These are phyloP conservation scores for Caranx melampygus DNA, from an alignment of 2,113 vertebrate genomes.

Conservation along the genomic window DNA sequence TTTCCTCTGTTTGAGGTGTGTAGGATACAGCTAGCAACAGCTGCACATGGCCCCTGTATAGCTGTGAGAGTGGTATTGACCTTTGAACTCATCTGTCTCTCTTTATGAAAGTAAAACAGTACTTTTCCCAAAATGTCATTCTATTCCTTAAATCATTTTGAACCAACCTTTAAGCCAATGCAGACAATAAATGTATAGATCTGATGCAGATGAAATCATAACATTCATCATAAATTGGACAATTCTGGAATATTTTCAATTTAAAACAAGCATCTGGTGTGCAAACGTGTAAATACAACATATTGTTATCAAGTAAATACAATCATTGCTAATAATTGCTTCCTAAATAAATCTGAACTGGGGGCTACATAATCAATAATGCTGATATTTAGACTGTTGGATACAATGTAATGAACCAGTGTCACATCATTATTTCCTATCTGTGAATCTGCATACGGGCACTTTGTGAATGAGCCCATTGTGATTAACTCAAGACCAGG, in stretches of 20 bases:
- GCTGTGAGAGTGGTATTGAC: too few species aligned
- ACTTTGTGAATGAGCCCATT: background rate
- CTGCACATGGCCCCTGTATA: too few species aligned
- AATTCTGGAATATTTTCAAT: background rate
- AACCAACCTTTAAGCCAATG: background rate
- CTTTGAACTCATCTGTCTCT: too few species aligned
- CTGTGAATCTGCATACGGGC: background rate
- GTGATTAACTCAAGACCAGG: background rate
- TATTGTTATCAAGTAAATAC: background rate
- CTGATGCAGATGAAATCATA: too few species aligned
- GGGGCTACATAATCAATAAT: background rate
- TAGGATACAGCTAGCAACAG: background rate
- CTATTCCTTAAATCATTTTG: background rate
- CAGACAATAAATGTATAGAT: background rate
- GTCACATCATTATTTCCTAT: constrained; percentile 1
- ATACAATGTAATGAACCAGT: constrained; percentile 6
- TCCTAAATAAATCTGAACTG: background rate
- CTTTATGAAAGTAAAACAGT: too few species aligned
- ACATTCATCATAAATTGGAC: too few species aligned
- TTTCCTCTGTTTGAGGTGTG: too few species aligned
- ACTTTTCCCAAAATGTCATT: too few species aligned
- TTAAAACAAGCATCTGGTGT: background rate
- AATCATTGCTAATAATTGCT: background rate
- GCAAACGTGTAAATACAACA: background rate
- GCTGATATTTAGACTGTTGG: background rate